phyloP scores from a whole-genome alignment of 2,888 invertebrate genomes.

The Selenia dentaria region DNA sequence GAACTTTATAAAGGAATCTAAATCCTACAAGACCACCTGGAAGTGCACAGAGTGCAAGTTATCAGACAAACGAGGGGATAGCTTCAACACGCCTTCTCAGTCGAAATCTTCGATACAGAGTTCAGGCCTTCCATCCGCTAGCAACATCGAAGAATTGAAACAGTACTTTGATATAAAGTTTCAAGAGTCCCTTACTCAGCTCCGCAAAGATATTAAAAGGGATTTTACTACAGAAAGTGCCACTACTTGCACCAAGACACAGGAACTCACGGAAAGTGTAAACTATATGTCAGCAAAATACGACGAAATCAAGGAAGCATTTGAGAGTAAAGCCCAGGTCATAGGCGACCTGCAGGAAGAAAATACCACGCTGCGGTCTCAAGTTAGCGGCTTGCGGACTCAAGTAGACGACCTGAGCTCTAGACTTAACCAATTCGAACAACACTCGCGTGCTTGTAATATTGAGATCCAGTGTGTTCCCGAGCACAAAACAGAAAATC shows the following conservation, averaged over 20 bases:
- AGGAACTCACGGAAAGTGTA: too few species aligned
- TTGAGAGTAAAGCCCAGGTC: neutral
- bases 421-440: too few species aligned
- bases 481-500: neutral
- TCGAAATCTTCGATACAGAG: neutral
- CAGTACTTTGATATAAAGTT: neutral
- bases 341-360: neutral
- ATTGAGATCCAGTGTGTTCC: too few species aligned
- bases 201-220: too few species aligned
- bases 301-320: neutral
- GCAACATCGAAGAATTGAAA: neutral
- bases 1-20: neutral
- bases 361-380: neutral
- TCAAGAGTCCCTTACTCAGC: too few species aligned
- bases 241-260: too few species aligned
- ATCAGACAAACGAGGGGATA: neutral
- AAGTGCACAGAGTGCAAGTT: neutral
- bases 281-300: neutral
- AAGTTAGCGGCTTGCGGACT: too few species aligned
- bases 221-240: too few species aligned
- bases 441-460: too few species aligned
- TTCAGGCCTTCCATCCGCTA: neutral
- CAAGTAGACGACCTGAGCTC: too few species aligned
- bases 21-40: neutral
- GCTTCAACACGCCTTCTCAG: neutral